Percentiles rank a stretch among this genome's conserved stretches.
These are phyloP conservation scores for Premnoplex brunnescens DNA, from an alignment of 2,797 vertebrate species.

Conservation along the genomic window DNA sequence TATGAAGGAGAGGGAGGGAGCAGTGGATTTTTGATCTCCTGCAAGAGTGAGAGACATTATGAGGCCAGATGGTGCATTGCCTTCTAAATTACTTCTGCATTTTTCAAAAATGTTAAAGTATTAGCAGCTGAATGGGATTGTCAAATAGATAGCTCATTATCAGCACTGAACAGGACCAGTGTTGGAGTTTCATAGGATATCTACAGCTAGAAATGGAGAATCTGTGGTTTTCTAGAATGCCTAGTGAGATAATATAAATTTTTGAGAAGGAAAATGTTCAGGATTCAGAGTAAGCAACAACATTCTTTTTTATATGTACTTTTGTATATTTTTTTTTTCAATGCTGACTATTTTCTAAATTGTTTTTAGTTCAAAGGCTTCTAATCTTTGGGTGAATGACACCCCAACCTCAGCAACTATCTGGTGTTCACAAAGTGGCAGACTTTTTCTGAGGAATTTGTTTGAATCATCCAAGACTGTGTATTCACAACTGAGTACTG, in stretches of 20 bases:
- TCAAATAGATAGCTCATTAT: neutral
- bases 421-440: neutral
- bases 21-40: neutral
- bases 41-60: neutral
- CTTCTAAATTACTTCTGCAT: neutral
- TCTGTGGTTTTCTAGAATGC: neutral
- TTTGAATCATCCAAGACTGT: neutral
- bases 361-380: neutral
- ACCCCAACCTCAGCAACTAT: neutral
- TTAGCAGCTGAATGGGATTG: neutral
- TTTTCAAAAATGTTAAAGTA: neutral
- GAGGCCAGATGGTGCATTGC: neutral
- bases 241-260: neutral
- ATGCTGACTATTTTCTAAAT: neutral
- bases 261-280: neutral
- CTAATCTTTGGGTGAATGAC: neutral
- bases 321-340: neutral
- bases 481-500: neutral
- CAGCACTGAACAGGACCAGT: accelerated
- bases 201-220: neutral
- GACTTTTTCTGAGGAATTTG: neutral
- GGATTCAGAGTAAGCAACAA: neutral
- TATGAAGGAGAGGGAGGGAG: neutral
- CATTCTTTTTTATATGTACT: neutral
- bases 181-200: neutral